These are phyloP conservation scores for Apostichopus leukothele DNA, from an alignment of 53 echinoderm and acorn worm genomes.

Conservation along the genomic window DNA sequence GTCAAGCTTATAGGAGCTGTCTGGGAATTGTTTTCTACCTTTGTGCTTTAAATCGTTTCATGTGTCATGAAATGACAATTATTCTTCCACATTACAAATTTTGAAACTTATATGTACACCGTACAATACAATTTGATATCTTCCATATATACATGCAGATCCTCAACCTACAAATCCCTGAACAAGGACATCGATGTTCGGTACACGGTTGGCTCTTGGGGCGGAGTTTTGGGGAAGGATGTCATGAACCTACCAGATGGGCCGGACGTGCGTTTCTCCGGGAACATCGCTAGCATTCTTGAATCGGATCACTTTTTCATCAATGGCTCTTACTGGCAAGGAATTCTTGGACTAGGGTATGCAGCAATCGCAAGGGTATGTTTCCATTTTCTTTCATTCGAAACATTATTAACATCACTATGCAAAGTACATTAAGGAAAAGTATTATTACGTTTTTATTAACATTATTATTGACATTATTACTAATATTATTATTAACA, in stretches of 20 bases:
- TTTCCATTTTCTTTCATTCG: neutral
- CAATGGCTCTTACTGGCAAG: slow-evolving; percentile 93
- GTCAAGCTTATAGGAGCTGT: no score
- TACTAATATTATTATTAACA: no score
- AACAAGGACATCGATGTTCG: slow-evolving; percentile 64
- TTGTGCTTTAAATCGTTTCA: no score
- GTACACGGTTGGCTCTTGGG: slow-evolving; percentile 92
- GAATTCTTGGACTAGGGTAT: slow-evolving; percentile 91
- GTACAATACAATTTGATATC: no score
- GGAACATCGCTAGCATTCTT: slow-evolving; percentile 77
- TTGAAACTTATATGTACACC: no score
- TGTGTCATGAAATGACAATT: no score
- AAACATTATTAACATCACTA: no score
- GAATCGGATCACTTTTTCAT: slow-evolving; percentile 86
- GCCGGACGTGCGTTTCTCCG: slow-evolving; percentile 60
- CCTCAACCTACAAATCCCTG: slow-evolving; percentile 51
- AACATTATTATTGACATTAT: no score
- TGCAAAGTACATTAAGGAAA: no score
- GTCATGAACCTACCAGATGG: slow-evolving; percentile 59
- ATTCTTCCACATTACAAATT: no score
- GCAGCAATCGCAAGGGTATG: slow-evolving; percentile 84
- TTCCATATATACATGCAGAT: slow-evolving; percentile 47
- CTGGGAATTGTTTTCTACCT: no score
- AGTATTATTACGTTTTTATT: no score
- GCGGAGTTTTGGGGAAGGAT: slow-evolving; percentile 78